Percentiles rank a stretch among this genome's conserved stretches.
Conservation (phyloP, 2,797 vertebrate species). For the Meriones psammophilus region DNA sequence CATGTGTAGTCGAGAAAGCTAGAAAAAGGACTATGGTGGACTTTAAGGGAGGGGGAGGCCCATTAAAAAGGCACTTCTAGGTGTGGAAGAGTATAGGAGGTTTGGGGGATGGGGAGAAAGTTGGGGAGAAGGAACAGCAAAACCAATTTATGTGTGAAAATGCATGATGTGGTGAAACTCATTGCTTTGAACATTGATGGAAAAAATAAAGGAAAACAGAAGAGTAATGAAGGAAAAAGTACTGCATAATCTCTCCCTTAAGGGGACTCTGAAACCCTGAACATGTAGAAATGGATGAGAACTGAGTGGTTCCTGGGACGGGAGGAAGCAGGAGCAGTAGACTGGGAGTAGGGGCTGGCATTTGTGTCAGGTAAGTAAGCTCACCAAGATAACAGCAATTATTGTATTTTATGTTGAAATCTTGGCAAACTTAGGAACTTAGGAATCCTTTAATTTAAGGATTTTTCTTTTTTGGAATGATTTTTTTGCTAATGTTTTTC, state of each 20-base stretch:
- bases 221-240: not conserved
- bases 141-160: not conserved
- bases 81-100: not conserved
- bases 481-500: not conserved
- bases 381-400: too few relatives aligned
- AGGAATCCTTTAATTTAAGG: not conserved
- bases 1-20: not conserved
- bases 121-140: not conserved
- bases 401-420: not conserved
- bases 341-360: not conserved
- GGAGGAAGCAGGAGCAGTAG: not conserved
- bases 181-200: not conserved
- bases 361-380: not conserved
- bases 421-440: not conserved
- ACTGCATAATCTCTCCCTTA: not conserved
- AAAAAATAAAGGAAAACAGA: not conserved
- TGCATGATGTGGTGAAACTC: not conserved
- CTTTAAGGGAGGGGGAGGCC: not conserved
- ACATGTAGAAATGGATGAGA: not conserved
- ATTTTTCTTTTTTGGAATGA: slow-evolving; percentile 41
- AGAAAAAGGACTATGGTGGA: not conserved
- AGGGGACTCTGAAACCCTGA: not conserved
- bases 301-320: not conserved
- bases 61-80: not conserved
- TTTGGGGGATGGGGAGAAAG: not conserved